phyloP scores from a whole-genome alignment of 2,888 invertebrate species.

The Ennomos fuscantarius region DNA sequence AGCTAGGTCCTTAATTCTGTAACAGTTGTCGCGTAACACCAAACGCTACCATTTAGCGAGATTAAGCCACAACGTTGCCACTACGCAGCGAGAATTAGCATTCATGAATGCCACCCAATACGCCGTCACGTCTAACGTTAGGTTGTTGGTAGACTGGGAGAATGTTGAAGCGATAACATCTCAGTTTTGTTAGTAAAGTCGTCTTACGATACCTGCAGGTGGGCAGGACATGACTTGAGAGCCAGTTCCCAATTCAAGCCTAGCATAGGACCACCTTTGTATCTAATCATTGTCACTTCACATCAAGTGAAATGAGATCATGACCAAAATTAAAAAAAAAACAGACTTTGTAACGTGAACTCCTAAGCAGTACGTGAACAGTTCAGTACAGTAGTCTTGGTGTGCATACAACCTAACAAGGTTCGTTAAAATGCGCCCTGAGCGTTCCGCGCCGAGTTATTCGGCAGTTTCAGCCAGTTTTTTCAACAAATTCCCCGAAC shows the following conservation, averaged over 20 bases:
- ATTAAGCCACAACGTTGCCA: slow-evolving; percentile 49
- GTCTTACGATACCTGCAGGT: too few species aligned
- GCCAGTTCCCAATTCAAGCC: too few species aligned
- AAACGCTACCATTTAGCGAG: slow-evolving; percentile 26
- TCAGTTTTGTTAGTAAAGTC: too few species aligned
- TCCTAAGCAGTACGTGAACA: too few species aligned
- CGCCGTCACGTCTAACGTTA: slow-evolving; percentile 30
- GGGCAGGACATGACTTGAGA: too few species aligned
- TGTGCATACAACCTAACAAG: slow-evolving; percentile 33
- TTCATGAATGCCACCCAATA: slow-evolving; percentile 54
- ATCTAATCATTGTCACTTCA: too few species aligned
- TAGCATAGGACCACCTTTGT: too few species aligned
- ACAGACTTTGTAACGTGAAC: too few species aligned
- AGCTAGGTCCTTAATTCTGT: not conserved
- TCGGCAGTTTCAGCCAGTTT: slow-evolving; percentile 57
- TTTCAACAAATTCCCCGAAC: slow-evolving; percentile 53
- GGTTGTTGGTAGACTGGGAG: slow-evolving; percentile 21
- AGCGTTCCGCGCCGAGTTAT: slow-evolving; percentile 49
- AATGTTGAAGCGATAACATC: too few species aligned
- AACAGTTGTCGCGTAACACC: slow-evolving; percentile 8
- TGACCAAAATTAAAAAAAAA: too few species aligned
- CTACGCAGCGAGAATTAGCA: slow-evolving; percentile 52
- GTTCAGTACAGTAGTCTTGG: not conserved
- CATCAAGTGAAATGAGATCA: too few species aligned
- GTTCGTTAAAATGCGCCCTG: slow-evolving; percentile 62